phyloP scores from a whole-genome alignment of 2,113 vertebrate species.

The Cheilinus undulatus region DNA sequence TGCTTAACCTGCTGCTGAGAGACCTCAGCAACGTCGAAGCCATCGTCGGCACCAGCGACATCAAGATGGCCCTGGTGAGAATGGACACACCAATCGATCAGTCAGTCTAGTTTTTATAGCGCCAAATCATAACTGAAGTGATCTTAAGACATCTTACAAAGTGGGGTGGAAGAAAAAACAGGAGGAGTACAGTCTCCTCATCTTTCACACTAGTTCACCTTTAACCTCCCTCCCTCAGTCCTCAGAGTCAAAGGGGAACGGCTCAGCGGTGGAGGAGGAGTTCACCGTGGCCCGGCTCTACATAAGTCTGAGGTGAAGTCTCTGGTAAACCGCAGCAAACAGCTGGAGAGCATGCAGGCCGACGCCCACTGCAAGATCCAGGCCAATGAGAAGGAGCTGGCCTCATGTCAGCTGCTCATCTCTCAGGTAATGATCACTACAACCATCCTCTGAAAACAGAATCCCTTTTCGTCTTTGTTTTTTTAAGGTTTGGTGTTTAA shows the following conservation, averaged over 20 bases:
- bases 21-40: conserved; percentile 91
- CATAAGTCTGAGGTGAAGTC: conserved; percentile 95
- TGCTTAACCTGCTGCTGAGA: conserved; percentile 90
- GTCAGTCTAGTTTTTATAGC: too few species aligned
- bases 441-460: too few species aligned
- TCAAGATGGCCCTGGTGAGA: conserved; percentile 84
- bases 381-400: conserved; percentile 91
- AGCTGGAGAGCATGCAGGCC: conserved; percentile 90
- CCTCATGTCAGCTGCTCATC: conserved; percentile 91
- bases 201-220: not conserved
- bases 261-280: conserved; percentile 89
- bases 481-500: too few species aligned
- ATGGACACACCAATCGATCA: too few species aligned
- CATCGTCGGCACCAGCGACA: conserved; percentile 89
- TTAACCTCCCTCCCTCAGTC: conserved; percentile 72
- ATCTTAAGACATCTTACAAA: too few species aligned
- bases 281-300: conserved; percentile 93
- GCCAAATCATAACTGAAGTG: too few species aligned
- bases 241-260: conserved; percentile 86
- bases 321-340: conserved; percentile 91
- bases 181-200: too few species aligned
- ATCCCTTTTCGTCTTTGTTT: too few species aligned
- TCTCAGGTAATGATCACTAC: conserved; percentile 85
- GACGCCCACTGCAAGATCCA: conserved; percentile 92
- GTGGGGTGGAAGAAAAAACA: too few species aligned